Percentiles rank a stretch among this genome's conserved stretches.
Conservation (phyloP, 1,140 invertebrate genomes). For the Tetramorium simillimum region DNA sequence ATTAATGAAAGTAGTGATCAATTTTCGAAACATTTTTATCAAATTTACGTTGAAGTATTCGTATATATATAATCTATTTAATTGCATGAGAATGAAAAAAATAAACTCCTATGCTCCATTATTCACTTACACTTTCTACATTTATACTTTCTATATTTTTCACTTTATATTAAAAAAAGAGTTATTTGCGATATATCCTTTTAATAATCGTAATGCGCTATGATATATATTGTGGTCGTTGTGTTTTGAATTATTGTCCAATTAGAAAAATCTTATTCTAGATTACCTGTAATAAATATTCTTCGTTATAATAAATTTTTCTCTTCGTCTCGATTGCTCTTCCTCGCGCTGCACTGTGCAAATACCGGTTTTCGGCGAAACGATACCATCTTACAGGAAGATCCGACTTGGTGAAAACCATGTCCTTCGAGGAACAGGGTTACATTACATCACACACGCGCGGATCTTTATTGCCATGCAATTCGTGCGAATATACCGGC, state of each 20-base stretch:
- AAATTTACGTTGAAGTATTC: background rate
- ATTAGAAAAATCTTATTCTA: background rate
- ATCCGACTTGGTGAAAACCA: conserved; percentile 72
- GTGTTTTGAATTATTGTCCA: background rate
- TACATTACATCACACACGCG: conserved; percentile 67
- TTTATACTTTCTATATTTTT: background rate
- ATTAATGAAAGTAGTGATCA: background rate
- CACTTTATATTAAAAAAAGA: no score
- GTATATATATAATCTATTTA: background rate
- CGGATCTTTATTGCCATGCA: conserved; percentile 47
- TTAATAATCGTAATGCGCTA: background rate
- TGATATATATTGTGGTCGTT: background rate
- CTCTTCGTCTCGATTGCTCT: background rate
- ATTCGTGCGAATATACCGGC: conserved; percentile 27
- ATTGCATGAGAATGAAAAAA: no score
- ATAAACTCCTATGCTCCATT: background rate
- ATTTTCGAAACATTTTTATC: background rate
- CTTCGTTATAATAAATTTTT: background rate
- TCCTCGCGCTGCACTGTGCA: background rate
- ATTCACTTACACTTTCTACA: background rate
- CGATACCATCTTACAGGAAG: conserved; percentile 74
- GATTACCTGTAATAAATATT: conserved; percentile 6
- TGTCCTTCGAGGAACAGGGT: conserved; percentile 72
- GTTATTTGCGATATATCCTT: no score
- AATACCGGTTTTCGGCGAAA: conserved; percentile 70